Base-by-base conservation (phyloP, 2,888 invertebrate species). In the Ophion ventricosus region DNA sequence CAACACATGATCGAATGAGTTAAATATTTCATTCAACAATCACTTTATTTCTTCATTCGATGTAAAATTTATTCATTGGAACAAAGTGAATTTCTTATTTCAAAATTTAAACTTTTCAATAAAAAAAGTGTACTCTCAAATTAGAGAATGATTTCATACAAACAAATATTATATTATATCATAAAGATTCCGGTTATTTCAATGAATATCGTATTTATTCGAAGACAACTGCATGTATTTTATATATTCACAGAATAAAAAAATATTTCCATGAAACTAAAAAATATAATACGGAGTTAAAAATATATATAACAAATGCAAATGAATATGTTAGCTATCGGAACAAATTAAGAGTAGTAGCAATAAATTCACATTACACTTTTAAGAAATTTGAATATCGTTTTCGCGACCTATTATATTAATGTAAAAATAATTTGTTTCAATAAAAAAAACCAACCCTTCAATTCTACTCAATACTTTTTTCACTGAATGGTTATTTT, bases 21-120 rank as follows among this genome's bases (percentile, higher is more conserved):
- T 25, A 26, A 67, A 67, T 49, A 67, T 67, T 67, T 67, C 25
- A 25, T 67, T 67, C 25, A 25, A 49, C 25, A 49, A 25, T 67
- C 67, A 69, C 67, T 54, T 69, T 54, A 69, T 69, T 69, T 69
- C 54, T 69, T 69, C 54, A 67, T 67, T 67, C 25, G 25, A 67
- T 67, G 49, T 67, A 67, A 67, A 40, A 43, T 67, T 67, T 25
- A 23, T 66, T 66, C 40, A 66, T 66, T 66, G 35, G 20, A 66
- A 40, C 17, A 40, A 66, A 66, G 64, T 66, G 64, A 35, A 66
- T 66, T 66, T 66, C n/a, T 20, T 66, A 40, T 66, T 66, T 66
- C 66, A 43, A 66, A 66, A 23, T 66, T 40, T 66, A 20, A 66
- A 66, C 66, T 40, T 40, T 43, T 20, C 66, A 40, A 40, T 66